phyloP scores from a whole-genome alignment of 2,888 invertebrate species.

The Eucriotettix oculatus region DNA sequence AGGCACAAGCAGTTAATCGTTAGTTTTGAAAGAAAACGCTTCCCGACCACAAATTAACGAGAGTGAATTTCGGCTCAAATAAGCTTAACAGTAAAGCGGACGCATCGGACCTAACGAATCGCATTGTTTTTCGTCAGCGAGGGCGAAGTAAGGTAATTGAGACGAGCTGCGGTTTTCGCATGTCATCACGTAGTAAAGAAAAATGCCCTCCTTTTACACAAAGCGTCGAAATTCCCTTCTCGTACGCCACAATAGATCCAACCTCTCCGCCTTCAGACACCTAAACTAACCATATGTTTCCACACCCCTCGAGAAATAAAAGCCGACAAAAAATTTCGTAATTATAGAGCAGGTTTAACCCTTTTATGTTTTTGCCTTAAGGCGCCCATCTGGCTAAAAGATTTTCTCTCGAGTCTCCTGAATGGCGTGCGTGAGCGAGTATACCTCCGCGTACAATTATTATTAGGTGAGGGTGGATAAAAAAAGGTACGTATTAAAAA shows the following conservation, averaged over 20 bases:
- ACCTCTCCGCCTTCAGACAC: slow-evolving; percentile 4
- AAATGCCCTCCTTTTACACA: too few relatives aligned
- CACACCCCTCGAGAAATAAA: slow-evolving; percentile 9
- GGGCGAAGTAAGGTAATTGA: too few relatives aligned
- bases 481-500: slow-evolving; percentile 11
- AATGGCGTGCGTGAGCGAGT: slow-evolving; percentile 3
- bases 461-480: slow-evolving; percentile 9
- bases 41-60: too few relatives aligned
- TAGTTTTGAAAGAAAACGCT: too few relatives aligned
- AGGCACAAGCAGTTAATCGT: too few relatives aligned
- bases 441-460: slow-evolving; percentile 4
- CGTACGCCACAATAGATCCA: background rate
- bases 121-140: too few relatives aligned
- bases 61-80: too few relatives aligned
- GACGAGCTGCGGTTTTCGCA: too few relatives aligned
- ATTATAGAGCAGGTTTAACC: slow-evolving; percentile 9
- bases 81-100: too few relatives aligned
- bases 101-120: too few relatives aligned
- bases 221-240: too few relatives aligned
- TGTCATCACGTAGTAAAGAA: too few relatives aligned
- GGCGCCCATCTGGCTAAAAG: slow-evolving; percentile 7
- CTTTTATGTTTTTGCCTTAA: slow-evolving; percentile 5
- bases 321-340: slow-evolving; percentile 6
- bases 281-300: slow-evolving; percentile 10
- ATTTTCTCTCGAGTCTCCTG: slow-evolving; percentile 1